Base-by-base conservation (phyloP, 2,888 invertebrate species). In the Archips crataeganus region DNA sequence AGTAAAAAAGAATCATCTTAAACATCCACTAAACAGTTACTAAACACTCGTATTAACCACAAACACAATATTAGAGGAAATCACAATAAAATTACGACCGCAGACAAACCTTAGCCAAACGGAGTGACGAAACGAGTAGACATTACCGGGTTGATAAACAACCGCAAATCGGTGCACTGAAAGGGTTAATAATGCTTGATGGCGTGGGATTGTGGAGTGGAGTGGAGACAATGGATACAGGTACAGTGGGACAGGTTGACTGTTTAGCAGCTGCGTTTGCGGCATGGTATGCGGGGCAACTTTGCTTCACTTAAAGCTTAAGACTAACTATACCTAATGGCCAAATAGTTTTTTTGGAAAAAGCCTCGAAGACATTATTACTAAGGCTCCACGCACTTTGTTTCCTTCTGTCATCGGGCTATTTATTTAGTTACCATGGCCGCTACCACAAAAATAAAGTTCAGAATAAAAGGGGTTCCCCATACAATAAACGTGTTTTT, bases 141-240 rank as follows among this genome's bases (percentile, higher is more conserved):
- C 84, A 85, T 87, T 86, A 88, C 82, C 81, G 81, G 84, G 80
- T 85, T 90, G 88, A 89, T 93, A 91, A 92, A 92, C 87, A 91
- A 92, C 94, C 94, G 85, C 93, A 94, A 92, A 92, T 91, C 92
- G 91, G 87, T 93, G 90, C 90, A 87, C 87, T 93, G 91, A 92
- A 94, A 90, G 93, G 93, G 92, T 93, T 94, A 92, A 93, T 94
- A 93, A 91, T 92, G 88, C 80, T 80, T 81, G 81, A 85, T 83
- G 87, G 82, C 88, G 90, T 89, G 88, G 88, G 90, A 90, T 89
- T 90, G 89, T 89, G 87, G n/a, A 36, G 11, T 77, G 79, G 81
- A 80, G 84, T 79, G 78, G 77, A 76, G 76, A 75, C 81, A 57
- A 76, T 63, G 59, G 36, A 10, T 39, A 49, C 64, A 75, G 59